phyloP scores from a whole-genome alignment of 2,113 vertebrate species.

The Grammomys dolichurus region DNA sequence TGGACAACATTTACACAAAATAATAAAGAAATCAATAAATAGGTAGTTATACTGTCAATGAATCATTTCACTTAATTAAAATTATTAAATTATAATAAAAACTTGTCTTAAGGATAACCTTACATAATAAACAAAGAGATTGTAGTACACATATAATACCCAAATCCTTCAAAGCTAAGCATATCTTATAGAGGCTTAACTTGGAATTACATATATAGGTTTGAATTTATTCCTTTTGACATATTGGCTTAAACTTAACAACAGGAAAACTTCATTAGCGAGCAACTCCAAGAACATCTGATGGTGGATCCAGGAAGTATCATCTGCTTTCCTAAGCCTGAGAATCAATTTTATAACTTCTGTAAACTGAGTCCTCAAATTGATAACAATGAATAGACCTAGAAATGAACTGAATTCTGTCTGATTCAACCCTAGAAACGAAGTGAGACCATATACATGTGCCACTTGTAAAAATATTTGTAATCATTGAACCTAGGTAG shows the following conservation, averaged over 20 bases:
- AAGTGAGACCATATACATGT: not conserved
- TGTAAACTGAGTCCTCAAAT: not conserved
- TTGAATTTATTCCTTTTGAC: conserved; percentile 19
- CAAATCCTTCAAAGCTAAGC: not conserved
- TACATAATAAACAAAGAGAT: conserved; percentile 8
- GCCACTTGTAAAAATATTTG: not conserved
- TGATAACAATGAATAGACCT: not conserved
- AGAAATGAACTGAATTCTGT: not conserved
- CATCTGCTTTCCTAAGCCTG: not conserved
- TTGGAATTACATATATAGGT: not conserved
- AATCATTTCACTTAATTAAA: not conserved
- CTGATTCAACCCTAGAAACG: not conserved
- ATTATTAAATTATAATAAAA: conserved; percentile 7
- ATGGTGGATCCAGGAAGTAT: not conserved
- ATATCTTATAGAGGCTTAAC: not conserved
- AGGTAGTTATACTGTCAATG: not conserved
- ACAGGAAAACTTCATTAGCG: not conserved
- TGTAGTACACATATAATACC: not conserved
- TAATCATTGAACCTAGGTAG: not conserved
- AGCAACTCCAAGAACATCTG: not conserved
- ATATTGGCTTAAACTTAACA: not conserved
- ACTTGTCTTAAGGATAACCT: not conserved
- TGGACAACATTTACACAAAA: not conserved
- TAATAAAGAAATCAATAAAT: not conserved
- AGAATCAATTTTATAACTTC: not conserved